Evolutionary conservation across 2,797 vertebrate genomes (phyloP).

Genomic region (Danio aesculapii): DNA sequence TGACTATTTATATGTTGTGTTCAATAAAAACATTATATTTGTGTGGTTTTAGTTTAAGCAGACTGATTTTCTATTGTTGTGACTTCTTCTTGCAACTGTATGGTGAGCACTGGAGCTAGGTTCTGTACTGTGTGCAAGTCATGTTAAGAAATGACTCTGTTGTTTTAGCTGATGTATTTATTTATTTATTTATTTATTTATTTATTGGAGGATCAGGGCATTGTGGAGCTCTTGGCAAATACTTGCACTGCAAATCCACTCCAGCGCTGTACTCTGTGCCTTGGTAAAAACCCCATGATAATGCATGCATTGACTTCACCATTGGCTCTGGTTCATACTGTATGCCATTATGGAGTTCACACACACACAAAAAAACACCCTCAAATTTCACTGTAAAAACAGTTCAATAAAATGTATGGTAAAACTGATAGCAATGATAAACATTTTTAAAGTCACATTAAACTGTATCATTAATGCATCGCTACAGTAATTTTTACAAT

Average conservation of each 20-base stretch:
- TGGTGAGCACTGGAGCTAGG: slow-evolving; percentile 49
- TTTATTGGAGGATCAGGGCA: slow-evolving; percentile 57
- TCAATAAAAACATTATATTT: too few species aligned
- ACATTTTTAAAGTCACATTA: too few species aligned
- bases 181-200: too few species aligned
- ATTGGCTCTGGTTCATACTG: slow-evolving; percentile 57
- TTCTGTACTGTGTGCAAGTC: slow-evolving; percentile 79
- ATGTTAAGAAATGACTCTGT: slow-evolving; percentile 64
- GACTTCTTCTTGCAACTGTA: not conserved
- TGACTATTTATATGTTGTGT: too few species aligned
- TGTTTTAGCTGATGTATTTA: slow-evolving; percentile 66
- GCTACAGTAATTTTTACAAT: too few species aligned
- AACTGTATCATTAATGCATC: too few species aligned
- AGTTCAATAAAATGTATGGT: too few species aligned
- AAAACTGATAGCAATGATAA: too few species aligned
- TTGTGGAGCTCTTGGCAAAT: slow-evolving; percentile 67
- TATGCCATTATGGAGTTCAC: slow-evolving; percentile 22
- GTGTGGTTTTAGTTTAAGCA: too few species aligned
- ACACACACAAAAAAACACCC: too few species aligned
- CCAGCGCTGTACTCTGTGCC: slow-evolving; percentile 79
- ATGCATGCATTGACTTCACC: slow-evolving; percentile 78
- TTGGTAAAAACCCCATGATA: slow-evolving; percentile 78
- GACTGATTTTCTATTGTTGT: too few species aligned
- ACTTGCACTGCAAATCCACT: slow-evolving; percentile 78
- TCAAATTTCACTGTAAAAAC: too few species aligned